phyloP scores from a whole-genome alignment of 2,888 invertebrate species.

The Asteroscopus sphinx region DNA sequence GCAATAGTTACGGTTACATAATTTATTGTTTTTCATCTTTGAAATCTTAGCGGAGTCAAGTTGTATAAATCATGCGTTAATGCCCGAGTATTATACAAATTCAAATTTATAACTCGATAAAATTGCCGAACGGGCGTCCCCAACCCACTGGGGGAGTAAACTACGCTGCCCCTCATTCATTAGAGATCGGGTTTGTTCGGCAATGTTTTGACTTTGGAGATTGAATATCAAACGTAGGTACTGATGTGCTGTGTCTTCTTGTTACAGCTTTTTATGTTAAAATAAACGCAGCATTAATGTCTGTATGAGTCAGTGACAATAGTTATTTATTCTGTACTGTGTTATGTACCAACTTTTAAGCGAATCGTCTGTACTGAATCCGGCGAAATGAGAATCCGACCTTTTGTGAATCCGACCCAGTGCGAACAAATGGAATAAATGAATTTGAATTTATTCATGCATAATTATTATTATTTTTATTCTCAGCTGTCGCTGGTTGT shows the following conservation, averaged over 20 bases:
- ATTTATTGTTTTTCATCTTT: constrained; percentile 90
- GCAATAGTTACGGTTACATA: constrained; percentile 87
- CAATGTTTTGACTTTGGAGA: constrained; percentile 50
- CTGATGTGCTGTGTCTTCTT: constrained; percentile 2
- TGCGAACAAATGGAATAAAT: no score
- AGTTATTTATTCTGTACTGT: no score
- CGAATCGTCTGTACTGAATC: no score
- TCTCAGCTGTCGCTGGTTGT: no score
- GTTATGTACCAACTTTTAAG: no score
- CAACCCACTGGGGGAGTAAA: constrained; percentile 66
- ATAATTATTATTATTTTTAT: no score
- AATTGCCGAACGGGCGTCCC: constrained; percentile 86
- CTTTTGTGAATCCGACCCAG: no score
- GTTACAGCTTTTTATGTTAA: not conserved
- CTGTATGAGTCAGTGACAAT: no score
- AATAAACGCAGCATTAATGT: no score
- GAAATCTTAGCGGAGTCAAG: constrained; percentile 90
- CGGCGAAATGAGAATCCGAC: no score
- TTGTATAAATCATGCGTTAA: constrained; percentile 90
- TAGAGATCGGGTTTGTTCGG: constrained; percentile 64
- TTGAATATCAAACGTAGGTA: constrained; percentile 36
- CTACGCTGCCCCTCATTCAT: constrained; percentile 84
- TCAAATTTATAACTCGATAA: constrained; percentile 91
- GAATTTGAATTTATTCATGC: no score
- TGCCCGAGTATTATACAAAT: constrained; percentile 89